Evolutionary conservation across 2,113 vertebrate genomes (phyloP).

Genomic region (Phaetusa simplex): DNA sequence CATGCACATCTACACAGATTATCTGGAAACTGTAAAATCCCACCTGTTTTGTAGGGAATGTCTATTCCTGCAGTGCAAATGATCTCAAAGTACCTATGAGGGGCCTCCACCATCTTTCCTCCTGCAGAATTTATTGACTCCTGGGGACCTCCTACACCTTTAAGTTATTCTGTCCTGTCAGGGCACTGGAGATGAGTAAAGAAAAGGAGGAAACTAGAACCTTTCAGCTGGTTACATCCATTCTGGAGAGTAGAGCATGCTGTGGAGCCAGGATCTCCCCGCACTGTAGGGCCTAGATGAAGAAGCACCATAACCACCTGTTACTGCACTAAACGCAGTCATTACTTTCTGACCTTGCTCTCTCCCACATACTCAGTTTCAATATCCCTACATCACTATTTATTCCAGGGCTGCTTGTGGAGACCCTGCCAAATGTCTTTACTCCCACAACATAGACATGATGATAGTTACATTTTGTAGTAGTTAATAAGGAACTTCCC

Average conservation of each 20-base stretch:
- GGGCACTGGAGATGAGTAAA: neutral
- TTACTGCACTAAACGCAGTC: fast-evolving
- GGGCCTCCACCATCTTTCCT: neutral
- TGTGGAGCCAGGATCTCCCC: neutral
- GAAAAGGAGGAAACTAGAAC: neutral
- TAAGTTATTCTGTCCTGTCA: neutral
- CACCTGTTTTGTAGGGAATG: neutral
- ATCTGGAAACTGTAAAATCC: neutral
- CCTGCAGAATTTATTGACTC: neutral
- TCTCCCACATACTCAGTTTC: neutral
- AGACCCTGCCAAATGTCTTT: too few species aligned
- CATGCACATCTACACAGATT: neutral
- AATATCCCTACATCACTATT: fast-evolving
- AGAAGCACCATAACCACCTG: neutral
- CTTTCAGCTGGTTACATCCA: neutral
- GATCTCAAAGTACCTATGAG: neutral
- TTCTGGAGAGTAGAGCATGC: neutral
- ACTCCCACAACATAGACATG: fast-evolving
- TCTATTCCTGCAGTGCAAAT: neutral
- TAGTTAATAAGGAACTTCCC: neutral
- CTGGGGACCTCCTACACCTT: neutral
- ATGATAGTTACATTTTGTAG: neutral
- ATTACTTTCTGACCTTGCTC: neutral
- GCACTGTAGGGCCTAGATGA: neutral
- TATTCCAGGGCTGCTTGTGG: neutral